Conservation (phyloP, 2,888 invertebrate species). For the Augochlorella aurata region DNA sequence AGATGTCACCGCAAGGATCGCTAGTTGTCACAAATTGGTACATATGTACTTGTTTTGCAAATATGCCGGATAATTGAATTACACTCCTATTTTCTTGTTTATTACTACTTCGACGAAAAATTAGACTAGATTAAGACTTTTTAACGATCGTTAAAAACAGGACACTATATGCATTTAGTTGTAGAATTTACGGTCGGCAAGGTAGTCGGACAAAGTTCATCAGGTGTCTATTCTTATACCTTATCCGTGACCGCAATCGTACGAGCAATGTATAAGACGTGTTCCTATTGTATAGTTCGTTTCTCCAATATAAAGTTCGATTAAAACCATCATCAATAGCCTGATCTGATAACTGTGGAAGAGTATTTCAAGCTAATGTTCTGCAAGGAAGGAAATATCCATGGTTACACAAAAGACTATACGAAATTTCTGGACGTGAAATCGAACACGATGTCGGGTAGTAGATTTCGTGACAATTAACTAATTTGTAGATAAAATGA, state of each 20-base stretch:
- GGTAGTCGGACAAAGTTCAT: background rate
- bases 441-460: slow-evolving; percentile 10
- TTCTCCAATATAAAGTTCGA: slow-evolving; percentile 25
- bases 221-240: background rate
- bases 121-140: too few relatives aligned
- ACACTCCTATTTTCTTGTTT: too few relatives aligned
- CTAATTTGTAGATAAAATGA: background rate
- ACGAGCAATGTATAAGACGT: slow-evolving; percentile 9
- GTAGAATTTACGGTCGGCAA: too few relatives aligned
- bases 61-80: too few relatives aligned
- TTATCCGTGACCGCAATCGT: background rate
- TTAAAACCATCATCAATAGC: slow-evolving; percentile 17
- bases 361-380: background rate
- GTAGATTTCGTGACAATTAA: slow-evolving; percentile 11
- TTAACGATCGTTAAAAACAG: too few relatives aligned
- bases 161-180: too few relatives aligned
- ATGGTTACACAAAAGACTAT: background rate
- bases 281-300: slow-evolving; percentile 12
- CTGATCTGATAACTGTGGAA: slow-evolving; percentile 4
- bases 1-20: too few relatives aligned
- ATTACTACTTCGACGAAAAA: too few relatives aligned
- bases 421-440: background rate
- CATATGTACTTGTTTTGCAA: too few relatives aligned
- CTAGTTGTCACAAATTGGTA: too few relatives aligned
- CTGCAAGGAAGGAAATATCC: background rate